phyloP scores from a whole-genome alignment of 1,140 invertebrate species.

The Augochlora pura region DNA sequence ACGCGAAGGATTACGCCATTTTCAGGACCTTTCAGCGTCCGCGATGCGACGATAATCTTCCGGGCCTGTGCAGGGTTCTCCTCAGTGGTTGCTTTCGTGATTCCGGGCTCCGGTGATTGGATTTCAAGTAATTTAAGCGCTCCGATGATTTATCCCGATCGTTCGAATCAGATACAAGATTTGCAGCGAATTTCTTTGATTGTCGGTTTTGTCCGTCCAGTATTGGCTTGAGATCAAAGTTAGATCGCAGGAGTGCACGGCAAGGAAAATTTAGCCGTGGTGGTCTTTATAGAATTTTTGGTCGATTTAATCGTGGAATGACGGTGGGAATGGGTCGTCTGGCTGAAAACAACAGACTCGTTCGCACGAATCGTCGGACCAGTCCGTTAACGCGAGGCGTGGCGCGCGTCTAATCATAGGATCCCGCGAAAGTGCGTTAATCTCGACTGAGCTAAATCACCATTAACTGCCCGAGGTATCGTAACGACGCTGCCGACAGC shows the following conservation, averaged over 20 bases:
- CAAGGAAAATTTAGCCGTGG: too few relatives aligned
- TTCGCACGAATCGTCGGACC: slow-evolving; percentile 19
- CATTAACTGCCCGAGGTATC: slow-evolving; percentile 24
- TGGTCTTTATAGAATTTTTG: too few relatives aligned
- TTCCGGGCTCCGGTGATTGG: neutral
- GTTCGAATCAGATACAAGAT: neutral
- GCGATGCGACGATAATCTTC: neutral
- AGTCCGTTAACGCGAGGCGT: slow-evolving; percentile 36
- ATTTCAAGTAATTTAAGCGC: neutral
- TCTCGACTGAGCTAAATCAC: slow-evolving; percentile 50
- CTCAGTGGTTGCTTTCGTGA: neutral
- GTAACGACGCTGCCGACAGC: slow-evolving; percentile 2
- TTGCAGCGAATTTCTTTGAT: neutral
- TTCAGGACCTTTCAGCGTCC: neutral
- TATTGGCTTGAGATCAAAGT: neutral
- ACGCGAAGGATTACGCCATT: slow-evolving; percentile 12
- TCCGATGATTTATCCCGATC: neutral
- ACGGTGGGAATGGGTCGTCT: neutral
- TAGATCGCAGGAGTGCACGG: too few relatives aligned
- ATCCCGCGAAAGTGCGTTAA: slow-evolving; percentile 59
- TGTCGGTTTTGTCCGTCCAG: neutral
- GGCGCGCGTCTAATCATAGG: slow-evolving; percentile 56
- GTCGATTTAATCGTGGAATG: neutral
- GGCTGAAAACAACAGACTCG: neutral
- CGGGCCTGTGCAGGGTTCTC: too few relatives aligned